Evolutionary conservation across 23 tunicate species (phyloP).

Genomic region (Styela clava): DNA sequence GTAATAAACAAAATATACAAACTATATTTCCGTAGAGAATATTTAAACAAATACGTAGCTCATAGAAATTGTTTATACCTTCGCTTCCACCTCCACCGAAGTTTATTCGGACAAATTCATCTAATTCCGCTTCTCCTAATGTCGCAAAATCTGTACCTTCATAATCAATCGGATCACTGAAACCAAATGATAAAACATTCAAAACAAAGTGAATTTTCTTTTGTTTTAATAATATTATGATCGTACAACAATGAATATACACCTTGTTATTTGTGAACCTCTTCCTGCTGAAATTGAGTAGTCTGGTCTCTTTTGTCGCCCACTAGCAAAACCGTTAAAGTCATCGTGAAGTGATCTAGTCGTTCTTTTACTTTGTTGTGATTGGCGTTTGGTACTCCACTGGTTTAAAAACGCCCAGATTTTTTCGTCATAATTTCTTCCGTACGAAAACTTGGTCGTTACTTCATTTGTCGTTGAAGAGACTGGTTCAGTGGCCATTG

Average conservation of each 20-base stretch:
- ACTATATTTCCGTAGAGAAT: too few species aligned
- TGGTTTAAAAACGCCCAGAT: slow-evolving; percentile 23
- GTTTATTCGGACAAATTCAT: neutral
- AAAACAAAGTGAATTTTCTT: neutral
- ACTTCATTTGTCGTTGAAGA: neutral
- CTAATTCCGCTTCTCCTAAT: neutral
- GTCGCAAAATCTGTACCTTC: neutral
- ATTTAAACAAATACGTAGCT: too few species aligned
- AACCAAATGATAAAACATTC: neutral
- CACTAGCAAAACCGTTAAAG: neutral
- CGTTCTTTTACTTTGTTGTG: neutral
- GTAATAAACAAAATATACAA: too few species aligned
- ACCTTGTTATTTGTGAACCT: neutral
- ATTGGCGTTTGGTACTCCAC: neutral
- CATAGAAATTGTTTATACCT: neutral
- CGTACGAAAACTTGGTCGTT: neutral
- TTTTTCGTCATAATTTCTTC: neutral
- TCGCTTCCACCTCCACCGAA: neutral
- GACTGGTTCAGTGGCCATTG: neutral
- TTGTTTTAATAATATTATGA: too few species aligned
- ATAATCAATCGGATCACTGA: neutral
- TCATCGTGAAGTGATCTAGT: neutral
- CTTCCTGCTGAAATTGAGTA: neutral
- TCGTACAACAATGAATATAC: neutral
- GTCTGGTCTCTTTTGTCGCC: neutral